Evolutionary conservation across 2,888 invertebrate genomes (phyloP).

Genomic region (Operophtera brumata): DNA sequence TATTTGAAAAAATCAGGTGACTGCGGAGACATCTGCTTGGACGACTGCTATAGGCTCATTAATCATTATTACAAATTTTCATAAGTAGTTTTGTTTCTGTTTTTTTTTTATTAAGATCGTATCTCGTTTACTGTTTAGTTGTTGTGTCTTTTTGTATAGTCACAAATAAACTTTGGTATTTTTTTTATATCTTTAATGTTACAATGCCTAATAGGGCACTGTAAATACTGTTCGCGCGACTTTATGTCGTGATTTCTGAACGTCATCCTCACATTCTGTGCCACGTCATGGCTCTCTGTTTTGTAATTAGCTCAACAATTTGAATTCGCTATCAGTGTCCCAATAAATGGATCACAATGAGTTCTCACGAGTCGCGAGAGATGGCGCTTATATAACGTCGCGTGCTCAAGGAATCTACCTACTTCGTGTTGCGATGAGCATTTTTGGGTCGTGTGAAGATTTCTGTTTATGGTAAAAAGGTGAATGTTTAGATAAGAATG

Average conservation of each 20-base stretch:
- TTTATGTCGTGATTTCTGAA: not conserved
- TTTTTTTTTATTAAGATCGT: too few relatives aligned
- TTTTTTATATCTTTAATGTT: too few relatives aligned
- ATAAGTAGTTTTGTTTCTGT: too few relatives aligned
- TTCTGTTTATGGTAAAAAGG: conserved; percentile 23
- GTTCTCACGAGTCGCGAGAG: conserved; percentile 23
- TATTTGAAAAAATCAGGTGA: too few relatives aligned
- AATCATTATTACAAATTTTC: too few relatives aligned
- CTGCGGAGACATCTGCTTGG: too few relatives aligned
- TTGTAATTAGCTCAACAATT: conserved; percentile 27
- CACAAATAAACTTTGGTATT: too few relatives aligned
- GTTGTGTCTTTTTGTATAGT: too few relatives aligned
- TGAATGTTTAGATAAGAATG: conserved; percentile 6
- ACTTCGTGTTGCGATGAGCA: conserved; percentile 17
- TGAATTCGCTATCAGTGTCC: conserved; percentile 28
- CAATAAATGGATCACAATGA: conserved; percentile 27
- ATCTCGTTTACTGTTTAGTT: too few relatives aligned
- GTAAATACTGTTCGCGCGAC: not conserved
- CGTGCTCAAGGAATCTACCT: conserved; percentile 14
- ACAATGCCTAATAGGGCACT: too few relatives aligned
- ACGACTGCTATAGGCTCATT: too few relatives aligned
- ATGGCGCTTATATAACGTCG: conserved; percentile 28
- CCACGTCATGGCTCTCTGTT: conserved; percentile 10
- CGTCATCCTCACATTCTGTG: conserved; percentile 6
- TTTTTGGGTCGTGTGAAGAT: conserved; percentile 31